Percentiles rank a stretch among this genome's conserved stretches.
Evolutionary conservation across 2,888 invertebrate genomes (phyloP).

Genomic region (Heteropelma amictum): DNA sequence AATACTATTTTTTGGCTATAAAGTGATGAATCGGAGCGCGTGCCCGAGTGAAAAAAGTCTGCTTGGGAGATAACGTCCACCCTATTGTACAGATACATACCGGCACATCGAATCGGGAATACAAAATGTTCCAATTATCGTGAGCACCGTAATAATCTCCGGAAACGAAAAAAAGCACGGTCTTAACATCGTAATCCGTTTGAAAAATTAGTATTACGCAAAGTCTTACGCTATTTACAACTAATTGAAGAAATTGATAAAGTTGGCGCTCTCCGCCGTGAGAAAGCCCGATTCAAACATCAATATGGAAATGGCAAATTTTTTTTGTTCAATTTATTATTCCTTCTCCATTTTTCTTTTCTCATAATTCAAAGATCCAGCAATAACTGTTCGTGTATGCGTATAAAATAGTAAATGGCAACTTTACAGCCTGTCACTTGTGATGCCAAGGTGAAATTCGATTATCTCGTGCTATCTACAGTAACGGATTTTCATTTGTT

Average conservation of each 20-base stretch:
- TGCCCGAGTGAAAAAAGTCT: too few species aligned
- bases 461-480: conserved; percentile 46
- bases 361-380: conserved; percentile 43
- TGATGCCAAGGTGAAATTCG: conserved; percentile 38
- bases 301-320: conserved; percentile 43
- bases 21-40: not conserved
- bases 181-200: conserved; percentile 30
- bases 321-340: not conserved
- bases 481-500: conserved; percentile 48
- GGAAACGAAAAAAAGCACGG: conserved; percentile 1
- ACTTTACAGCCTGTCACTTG: conserved; percentile 56
- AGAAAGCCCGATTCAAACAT: conserved; percentile 37
- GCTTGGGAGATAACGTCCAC: too few species aligned
- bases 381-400: conserved; percentile 39
- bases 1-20: not conserved
- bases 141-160: conserved; percentile 36
- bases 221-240: conserved; percentile 42
- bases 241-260: conserved; percentile 38
- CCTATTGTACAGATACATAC: too few species aligned
- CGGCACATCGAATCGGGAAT: too few species aligned
- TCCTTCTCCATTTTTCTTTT: not conserved
- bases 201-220: conserved; percentile 28
- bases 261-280: conserved; percentile 39
- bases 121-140: conserved; percentile 47
- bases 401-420: conserved; percentile 55